phyloP scores from a whole-genome alignment of 92 coral and sea anemone genomes.

The Isaurus tuberculatus region DNA sequence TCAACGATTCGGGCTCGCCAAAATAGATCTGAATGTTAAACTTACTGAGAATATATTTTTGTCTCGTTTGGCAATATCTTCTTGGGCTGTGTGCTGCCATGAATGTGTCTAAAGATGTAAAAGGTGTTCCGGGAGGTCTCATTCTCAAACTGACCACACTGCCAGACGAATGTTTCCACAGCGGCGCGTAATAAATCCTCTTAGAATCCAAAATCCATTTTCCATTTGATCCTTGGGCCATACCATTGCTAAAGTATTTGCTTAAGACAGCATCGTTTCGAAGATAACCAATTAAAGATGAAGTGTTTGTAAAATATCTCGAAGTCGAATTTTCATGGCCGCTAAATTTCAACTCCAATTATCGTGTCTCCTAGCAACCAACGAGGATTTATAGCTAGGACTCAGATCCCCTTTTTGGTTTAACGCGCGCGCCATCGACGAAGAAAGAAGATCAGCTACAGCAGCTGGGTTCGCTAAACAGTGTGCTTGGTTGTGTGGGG shows the following conservation, averaged over 20 bases:
- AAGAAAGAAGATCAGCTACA: too few relatives aligned
- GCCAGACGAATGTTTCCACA: constrained; percentile 88
- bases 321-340: not conserved
- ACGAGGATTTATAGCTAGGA: not conserved
- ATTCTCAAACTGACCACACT: constrained; percentile 82
- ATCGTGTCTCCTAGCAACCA: constrained; percentile 1
- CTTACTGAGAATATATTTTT: constrained; percentile 92
- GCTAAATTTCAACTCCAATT: not conserved
- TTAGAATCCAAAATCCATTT: constrained; percentile 65
- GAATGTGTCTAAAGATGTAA: constrained; percentile 91
- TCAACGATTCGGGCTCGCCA: not conserved
- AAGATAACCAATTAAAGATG: not conserved
- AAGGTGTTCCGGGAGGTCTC: constrained; percentile 81
- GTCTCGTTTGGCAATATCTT: constrained; percentile 88
- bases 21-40: not conserved
- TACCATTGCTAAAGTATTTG: constrained; percentile 64
- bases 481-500: too few relatives aligned
- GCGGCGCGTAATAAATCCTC: constrained; percentile 76
- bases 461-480: too few relatives aligned
- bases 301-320: not conserved
- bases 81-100: constrained; percentile 98
- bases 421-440: too few relatives aligned
- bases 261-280: constrained; percentile 43
- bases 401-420: not conserved
- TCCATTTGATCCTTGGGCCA: constrained; percentile 80